Evolutionary conservation across 2,797 vertebrate genomes (phyloP).

Genomic region (Alcedo quadribrachys): DNA sequence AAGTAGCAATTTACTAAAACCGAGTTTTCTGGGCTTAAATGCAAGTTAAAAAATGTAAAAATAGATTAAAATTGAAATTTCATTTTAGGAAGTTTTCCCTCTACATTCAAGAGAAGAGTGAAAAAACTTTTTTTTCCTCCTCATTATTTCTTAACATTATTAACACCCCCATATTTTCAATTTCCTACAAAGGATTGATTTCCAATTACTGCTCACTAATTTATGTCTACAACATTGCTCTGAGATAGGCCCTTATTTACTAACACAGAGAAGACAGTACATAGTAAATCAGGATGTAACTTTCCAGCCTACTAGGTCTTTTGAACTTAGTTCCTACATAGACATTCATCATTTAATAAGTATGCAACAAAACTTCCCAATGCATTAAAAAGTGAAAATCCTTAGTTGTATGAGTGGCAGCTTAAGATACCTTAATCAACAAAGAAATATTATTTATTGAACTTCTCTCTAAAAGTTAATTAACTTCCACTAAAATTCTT

Average conservation of each 20-base stretch:
- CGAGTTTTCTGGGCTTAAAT: not conserved
- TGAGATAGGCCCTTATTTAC: not conserved
- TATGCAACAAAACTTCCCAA: not conserved
- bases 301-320: not conserved
- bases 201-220: not conserved
- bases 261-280: not conserved
- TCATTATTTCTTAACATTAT: not conserved
- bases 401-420: not conserved
- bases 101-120: not conserved
- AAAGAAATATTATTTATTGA: not conserved
- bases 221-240: not conserved
- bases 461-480: conserved; percentile 11
- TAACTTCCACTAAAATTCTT: conserved; percentile 27
- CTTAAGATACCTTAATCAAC: conserved; percentile 28
- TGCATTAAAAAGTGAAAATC: not conserved
- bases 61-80: not conserved
- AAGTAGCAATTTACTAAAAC: not conserved
- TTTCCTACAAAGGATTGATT: not conserved
- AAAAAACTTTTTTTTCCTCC: not conserved
- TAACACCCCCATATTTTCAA: not conserved
- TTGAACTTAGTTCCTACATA: not conserved
- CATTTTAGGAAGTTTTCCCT: not conserved
- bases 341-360: not conserved
- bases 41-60: not conserved
- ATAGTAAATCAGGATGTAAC: not conserved